These are phyloP conservation scores for Pterostichus madidus DNA, from an alignment of 2,888 invertebrate species.

Conservation along the genomic window DNA sequence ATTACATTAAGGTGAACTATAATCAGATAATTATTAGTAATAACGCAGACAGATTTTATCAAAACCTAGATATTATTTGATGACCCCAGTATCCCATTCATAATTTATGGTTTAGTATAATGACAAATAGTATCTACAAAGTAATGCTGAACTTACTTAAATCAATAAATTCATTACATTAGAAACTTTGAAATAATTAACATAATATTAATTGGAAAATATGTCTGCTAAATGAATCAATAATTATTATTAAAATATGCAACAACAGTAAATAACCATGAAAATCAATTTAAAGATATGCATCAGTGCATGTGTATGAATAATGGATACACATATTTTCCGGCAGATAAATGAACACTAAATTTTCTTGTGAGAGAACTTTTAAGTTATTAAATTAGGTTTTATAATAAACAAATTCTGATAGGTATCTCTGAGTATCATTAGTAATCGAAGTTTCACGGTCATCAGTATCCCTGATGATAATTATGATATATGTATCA, in stretches of 20 bases:
- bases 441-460: constrained; percentile 66
- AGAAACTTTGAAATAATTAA: too few species aligned
- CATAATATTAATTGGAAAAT: not conserved
- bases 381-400: constrained; percentile 48
- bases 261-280: not conserved
- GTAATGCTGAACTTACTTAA: too few species aligned
- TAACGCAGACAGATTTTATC: too few species aligned
- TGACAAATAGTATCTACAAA: too few species aligned
- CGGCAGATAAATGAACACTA: not conserved
- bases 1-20: too few species aligned
- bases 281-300: constrained; percentile 31
- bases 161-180: too few species aligned
- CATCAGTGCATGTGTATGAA: constrained; percentile 27
- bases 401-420: constrained; percentile 55
- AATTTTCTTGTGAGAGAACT: not conserved
- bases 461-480: constrained; percentile 47
- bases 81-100: too few species aligned
- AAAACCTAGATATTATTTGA: too few species aligned
- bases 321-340: constrained; percentile 13
- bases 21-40: too few species aligned
- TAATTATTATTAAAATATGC: not conserved
- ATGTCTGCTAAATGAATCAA: not conserved
- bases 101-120: too few species aligned
- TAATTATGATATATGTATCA: constrained; percentile 54
- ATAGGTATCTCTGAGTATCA: constrained; percentile 36